Conservation (phyloP, 2,888 invertebrate species). For the Caenorhabditis doughertyi region DNA sequence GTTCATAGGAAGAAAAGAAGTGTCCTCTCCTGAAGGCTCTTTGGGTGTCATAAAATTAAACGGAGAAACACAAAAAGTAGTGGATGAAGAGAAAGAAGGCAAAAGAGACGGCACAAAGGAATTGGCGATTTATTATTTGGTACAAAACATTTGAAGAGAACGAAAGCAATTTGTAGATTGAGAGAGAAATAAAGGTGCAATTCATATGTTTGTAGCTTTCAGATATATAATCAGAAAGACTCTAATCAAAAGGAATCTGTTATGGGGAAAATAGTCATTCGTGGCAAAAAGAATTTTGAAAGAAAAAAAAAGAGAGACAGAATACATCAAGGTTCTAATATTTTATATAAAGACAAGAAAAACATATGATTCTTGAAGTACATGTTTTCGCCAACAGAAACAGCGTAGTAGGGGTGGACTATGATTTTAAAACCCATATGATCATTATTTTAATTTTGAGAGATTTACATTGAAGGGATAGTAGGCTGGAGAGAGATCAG, state of each 20-base stretch:
- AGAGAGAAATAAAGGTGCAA: constrained; percentile 7
- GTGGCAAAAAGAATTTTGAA: background rate
- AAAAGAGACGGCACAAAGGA: background rate
- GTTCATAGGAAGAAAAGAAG: constrained; percentile 8
- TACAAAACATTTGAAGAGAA: constrained; percentile 4
- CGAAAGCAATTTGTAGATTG: constrained; percentile 16
- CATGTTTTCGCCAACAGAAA: background rate
- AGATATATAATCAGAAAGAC: too few relatives aligned
- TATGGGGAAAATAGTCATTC: too few relatives aligned
- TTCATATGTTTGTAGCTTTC: too few relatives aligned
- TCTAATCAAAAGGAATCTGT: too few relatives aligned
- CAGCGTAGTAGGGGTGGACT: background rate
- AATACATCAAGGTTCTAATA: too few relatives aligned
- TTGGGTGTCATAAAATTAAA: constrained; percentile 53
- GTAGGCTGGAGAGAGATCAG: background rate
- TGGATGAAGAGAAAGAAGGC: background rate
- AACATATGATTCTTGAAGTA: background rate
- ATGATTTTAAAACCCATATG: background rate
- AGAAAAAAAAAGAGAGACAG: background rate
- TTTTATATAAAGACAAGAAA: background rate
- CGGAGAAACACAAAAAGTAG: constrained; percentile 1
- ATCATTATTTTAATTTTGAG: background rate
- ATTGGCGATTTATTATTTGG: constrained; percentile 15
- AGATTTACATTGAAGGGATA: background rate
- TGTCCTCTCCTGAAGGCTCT: constrained; percentile 12